phyloP scores from a whole-genome alignment of 2,113 vertebrate species.

The Daboia siamensis region DNA sequence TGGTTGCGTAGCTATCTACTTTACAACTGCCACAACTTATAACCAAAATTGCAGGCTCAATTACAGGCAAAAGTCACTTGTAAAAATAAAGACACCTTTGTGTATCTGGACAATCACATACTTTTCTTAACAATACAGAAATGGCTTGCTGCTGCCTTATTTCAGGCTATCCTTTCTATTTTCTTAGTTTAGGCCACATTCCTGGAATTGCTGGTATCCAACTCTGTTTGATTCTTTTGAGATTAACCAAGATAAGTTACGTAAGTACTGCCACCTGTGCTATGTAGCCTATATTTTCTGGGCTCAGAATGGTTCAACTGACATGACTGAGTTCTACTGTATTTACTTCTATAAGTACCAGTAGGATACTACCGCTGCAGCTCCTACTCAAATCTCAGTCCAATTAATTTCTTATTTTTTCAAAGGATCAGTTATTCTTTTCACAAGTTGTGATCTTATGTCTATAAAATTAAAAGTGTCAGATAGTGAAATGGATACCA shows the following conservation, averaged over 20 bases:
- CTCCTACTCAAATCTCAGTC: neutral
- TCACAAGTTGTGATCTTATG: neutral
- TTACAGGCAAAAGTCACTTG: neutral
- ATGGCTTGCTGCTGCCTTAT: neutral
- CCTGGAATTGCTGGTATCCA: neutral
- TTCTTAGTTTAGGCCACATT: neutral
- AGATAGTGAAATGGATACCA: neutral
- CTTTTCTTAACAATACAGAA: neutral
- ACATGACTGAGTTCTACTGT: neutral
- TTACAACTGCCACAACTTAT: neutral
- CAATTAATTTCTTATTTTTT: neutral
- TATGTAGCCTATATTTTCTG: neutral
- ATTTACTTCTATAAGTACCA: neutral
- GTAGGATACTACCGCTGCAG: neutral
- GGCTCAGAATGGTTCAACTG: neutral
- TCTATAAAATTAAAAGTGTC: neutral
- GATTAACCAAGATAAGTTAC: neutral
- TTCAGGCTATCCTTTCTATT: neutral
- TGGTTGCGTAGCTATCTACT: neutral
- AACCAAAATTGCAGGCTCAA: neutral
- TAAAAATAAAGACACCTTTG: neutral
- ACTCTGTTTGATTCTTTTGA: neutral
- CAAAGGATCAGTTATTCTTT: neutral
- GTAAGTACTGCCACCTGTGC: neutral
- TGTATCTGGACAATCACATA: neutral